These are phyloP conservation scores for Druceiella hillmani DNA, from an alignment of 2,888 invertebrate genomes.

Conservation along the genomic window DNA sequence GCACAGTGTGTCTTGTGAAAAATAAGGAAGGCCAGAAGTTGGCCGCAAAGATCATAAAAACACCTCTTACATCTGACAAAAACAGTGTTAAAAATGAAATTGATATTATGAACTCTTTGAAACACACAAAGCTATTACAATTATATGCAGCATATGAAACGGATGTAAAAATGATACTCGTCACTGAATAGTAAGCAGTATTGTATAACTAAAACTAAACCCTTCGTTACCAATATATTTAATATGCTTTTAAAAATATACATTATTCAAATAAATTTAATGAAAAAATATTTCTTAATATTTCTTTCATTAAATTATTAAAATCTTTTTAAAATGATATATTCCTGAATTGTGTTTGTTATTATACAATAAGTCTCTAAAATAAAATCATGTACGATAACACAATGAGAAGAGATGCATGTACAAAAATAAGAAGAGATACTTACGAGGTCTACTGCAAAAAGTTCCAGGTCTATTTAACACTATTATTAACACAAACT, in stretches of 20 bases:
- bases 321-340: too few species aligned
- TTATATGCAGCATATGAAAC: background rate
- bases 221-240: constrained; percentile 1
- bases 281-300: too few species aligned
- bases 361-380: too few species aligned
- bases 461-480: too few species aligned
- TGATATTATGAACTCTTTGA: constrained; percentile 75
- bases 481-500: too few species aligned
- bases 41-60: constrained; percentile 81
- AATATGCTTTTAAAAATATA: constrained; percentile 3
- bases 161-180: constrained; percentile 61
- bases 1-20: constrained; percentile 64
- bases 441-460: too few species aligned
- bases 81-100: constrained; percentile 78
- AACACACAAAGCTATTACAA: constrained; percentile 79
- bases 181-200: constrained; percentile 80
- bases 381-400: too few species aligned
- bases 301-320: too few species aligned
- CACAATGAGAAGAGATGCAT: too few species aligned
- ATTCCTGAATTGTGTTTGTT: too few species aligned
- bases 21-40: constrained; percentile 56
- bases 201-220: background rate
- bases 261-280: constrained; percentile 10
- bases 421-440: too few species aligned
- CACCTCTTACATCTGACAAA: constrained; percentile 65